Evolutionary conservation across 2,113 vertebrate genomes (phyloP), one percentile per base, ranked within the genome.

Genomic region (Corydoras sp.): DNA sequence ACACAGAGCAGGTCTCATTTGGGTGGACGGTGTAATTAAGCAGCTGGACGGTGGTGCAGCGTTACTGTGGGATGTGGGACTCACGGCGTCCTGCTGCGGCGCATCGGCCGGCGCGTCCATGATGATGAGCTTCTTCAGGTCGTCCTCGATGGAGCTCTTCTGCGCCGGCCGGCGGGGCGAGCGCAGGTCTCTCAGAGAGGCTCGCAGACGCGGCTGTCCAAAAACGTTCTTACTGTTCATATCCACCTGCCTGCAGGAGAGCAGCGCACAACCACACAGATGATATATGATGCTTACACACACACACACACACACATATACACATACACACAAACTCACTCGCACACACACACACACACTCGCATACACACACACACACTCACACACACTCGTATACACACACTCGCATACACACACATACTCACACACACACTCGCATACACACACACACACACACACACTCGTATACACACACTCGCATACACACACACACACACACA

Each of bases 41-140:
- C 18, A 24, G 18, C 18, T 1, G 18, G 18, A 24, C 18, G 18
- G 18, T 24, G 18, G 18, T 24, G 18, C 18, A 24, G 35, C 8
- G 29, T 62, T 5, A 59, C 24, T 55, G 43, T 14, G 29, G 30
- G 66, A 9, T 55, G 43, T 14, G 29, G 30, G 66, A 9, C 87
- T 87, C 69, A 91, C 88, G 2, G 81, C 77, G 0, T 93, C 92
- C 62, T 88, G 81, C 15, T 89, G 91, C 2, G 85, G 86, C 1
- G 50, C 50, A 58, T 95, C 94, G 0, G 79, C 76, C 0, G 88
- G 81, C 78, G 83, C 88, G 88, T 97, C 95, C 93, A 96, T 94
- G 82, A 96, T 91, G 76, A 97, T 97, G 51, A 97, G 91, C 51
- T 93, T 95, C 81, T 96, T 96, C 71, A 97, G 85, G 79, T 97